Base-by-base conservation (phyloP, 2,113 vertebrate species). In the Ceyx cyanopectus region DNA sequence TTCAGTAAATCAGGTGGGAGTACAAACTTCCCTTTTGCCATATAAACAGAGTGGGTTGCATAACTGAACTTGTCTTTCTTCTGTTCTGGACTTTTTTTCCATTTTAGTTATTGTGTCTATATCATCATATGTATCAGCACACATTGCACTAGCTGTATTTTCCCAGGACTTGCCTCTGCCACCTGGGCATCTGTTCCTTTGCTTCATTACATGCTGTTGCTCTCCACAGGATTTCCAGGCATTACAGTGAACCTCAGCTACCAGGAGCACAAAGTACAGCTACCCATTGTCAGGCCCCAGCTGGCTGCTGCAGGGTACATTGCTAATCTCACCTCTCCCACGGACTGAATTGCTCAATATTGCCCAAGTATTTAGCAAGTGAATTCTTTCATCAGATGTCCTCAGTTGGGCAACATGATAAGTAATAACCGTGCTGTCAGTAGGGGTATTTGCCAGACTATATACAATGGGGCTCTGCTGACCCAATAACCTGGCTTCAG, bases 1-100 rank as follows among this genome's bases (percentile, higher is more conserved):
- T 67, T 87, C 70, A 82, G 87, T 82, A 93, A 84, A 56, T 82
- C 91, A 96, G 87, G 93, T 94, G 70, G 84, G 69, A 93, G 62
- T 40, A 65, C 56, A 89, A 23, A 69, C 58, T 91, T 93, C 12
- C 26, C 62, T 89, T 85, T 34, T 76, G 62, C 85, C 1, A 0
- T 68, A 24, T 66, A 91, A 96, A 89, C 82, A 92, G 60, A 46
- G 66, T 17, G 40, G 29, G 50, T 89, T 95, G 86, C 74, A 8
- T 72, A 96, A 95, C 48, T 9, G 3, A 79, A 34, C 45, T 93
- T 72, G 66, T 53, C 84, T 79, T 91, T 87, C 74, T 87, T 74
- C 66, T 61, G 6, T 75, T 81, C 68, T 76, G 70, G 74, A 85
- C 2, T 0, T 48, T 88, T 85, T 93, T 87, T 81, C 69, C 34